A percentile compares a stretch with the other conserved stretches of the same genome.
phyloP scores from a whole-genome alignment of 1,140 invertebrate genomes.

The Polypedilum pembai region DNA sequence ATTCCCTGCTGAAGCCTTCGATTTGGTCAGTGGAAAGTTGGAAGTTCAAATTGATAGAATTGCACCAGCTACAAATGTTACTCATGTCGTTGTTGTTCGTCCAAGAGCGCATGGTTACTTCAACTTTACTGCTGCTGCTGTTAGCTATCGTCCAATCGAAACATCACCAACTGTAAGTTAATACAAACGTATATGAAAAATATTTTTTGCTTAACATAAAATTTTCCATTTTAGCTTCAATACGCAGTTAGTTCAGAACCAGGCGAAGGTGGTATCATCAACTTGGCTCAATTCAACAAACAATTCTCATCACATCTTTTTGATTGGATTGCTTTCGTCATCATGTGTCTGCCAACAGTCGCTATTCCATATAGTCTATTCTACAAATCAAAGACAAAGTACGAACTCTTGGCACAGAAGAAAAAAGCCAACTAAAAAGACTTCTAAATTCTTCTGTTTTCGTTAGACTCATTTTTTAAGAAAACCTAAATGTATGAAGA shows the following conservation, averaged over 20 bases:
- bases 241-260: conserved; percentile 88
- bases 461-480: no score
- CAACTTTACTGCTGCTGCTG: conserved; percentile 93
- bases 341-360: conserved; percentile 91
- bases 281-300: conserved; percentile 93
- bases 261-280: conserved; percentile 92
- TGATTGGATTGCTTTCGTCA: conserved; percentile 93
- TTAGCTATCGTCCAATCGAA: conserved; percentile 79
- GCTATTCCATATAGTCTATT: conserved; percentile 91
- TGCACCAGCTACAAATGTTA: conserved; percentile 84
- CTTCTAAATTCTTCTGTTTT: neutral
- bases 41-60: conserved; percentile 79
- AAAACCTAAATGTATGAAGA: neutral
- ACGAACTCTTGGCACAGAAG: conserved; percentile 68
- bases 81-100: conserved; percentile 85
- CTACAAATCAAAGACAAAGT: conserved; percentile 92
- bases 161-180: conserved; percentile 56
- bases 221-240: conserved; percentile 52
- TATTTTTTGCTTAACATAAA: neutral
- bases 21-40: conserved; percentile 75
- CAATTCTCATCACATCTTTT: conserved; percentile 96
- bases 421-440: conserved; percentile 40
- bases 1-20: conserved; percentile 84
- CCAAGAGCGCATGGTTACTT: conserved; percentile 89
- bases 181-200: neutral